Evolutionary conservation across 1,140 invertebrate species (phyloP).

Genomic region (Neotoxoptera formosana): DNA sequence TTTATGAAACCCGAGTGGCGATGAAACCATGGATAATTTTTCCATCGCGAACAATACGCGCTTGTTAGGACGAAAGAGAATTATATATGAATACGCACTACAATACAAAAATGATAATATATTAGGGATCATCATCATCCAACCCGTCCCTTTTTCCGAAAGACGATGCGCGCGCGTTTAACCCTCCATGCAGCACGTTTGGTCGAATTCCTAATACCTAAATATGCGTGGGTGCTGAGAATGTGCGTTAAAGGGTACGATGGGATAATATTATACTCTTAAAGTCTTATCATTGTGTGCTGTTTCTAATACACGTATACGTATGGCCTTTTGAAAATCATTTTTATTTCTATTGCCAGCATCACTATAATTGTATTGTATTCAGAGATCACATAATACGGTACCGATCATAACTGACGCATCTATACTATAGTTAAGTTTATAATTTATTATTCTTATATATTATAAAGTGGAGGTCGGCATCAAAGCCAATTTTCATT

Average conservation of each 20-base stretch:
- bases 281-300: too few relatives aligned
- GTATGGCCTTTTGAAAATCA: not conserved
- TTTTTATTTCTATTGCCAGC: not conserved
- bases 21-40: slow-evolving; percentile 41
- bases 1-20: not conserved
- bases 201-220: slow-evolving; percentile 4
- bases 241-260: not conserved
- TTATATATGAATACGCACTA: not conserved
- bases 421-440: too few relatives aligned
- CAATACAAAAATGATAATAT: not conserved
- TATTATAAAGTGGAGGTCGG: too few relatives aligned
- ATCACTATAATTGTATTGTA: not conserved
- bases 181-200: not conserved
- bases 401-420: too few relatives aligned
- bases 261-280: not conserved
- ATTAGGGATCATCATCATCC: not conserved
- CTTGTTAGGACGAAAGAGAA: not conserved
- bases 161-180: not conserved
- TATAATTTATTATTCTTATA: too few relatives aligned
- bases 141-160: not conserved
- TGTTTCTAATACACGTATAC: not conserved
- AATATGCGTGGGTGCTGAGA: not conserved
- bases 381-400: not conserved
- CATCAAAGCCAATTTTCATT: too few relatives aligned
- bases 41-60: not conserved